These are phyloP conservation scores for Nebria brevicollis DNA, from an alignment of 2,888 invertebrate species.

Conservation along the genomic window DNA sequence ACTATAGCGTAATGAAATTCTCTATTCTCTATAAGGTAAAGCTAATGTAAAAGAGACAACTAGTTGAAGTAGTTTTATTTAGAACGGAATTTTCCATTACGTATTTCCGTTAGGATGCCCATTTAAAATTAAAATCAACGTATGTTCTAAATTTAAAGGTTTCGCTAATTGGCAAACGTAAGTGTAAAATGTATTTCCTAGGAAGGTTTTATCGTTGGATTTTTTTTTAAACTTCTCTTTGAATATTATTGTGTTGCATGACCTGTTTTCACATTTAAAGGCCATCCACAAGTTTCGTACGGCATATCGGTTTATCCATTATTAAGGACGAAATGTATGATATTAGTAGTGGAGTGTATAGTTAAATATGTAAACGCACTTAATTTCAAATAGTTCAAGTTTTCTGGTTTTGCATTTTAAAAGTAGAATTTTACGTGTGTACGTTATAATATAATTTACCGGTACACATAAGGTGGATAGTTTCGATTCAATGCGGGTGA, in stretches of 20 bases:
- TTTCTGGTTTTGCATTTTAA: conserved; percentile 13
- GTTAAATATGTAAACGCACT: not conserved
- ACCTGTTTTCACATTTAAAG: conserved; percentile 46
- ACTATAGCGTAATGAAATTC: too few species aligned
- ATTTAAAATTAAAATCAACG: conserved; percentile 45
- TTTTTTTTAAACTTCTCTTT: conserved; percentile 22
- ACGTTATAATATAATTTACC: conserved; percentile 45
- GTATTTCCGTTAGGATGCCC: conserved; percentile 43
- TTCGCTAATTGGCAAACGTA: conserved; percentile 28
- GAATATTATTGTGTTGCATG: conserved; percentile 35
- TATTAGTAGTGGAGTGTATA: not conserved
- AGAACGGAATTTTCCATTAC: conserved; percentile 44
- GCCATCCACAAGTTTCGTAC: conserved; percentile 34
- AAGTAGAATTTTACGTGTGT: conserved; percentile 15
- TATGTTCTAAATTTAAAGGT: conserved; percentile 41
- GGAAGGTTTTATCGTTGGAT: not conserved
- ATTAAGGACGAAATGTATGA: not conserved
- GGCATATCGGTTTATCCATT: not conserved
- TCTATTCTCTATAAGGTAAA: not conserved
- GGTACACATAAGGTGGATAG: conserved; percentile 37
- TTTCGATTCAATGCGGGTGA: conserved; percentile 34
- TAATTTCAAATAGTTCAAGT: not conserved
- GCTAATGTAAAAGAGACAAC: not conserved
- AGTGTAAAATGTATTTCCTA: conserved; percentile 2
- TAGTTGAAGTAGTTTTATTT: conserved; percentile 16